A percentile compares a stretch with the other conserved stretches of the same genome.
Evolutionary conservation across 2,797 vertebrate genomes (phyloP).

Genomic region (Micrastur ruficollis): DNA sequence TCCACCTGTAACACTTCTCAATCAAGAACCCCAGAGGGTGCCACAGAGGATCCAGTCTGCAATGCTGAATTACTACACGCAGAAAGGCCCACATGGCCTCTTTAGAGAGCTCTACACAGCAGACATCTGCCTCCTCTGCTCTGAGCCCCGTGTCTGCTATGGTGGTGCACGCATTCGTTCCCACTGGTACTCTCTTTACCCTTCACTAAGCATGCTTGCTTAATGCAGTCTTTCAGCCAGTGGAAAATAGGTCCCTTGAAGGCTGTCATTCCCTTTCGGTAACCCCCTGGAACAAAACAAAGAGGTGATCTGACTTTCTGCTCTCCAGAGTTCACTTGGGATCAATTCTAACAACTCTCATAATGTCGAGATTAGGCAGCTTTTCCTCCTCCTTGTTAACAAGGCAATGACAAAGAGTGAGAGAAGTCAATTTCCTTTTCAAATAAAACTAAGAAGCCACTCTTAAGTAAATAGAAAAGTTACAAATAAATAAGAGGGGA

Average conservation of each 20-base stretch:
- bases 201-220: constrained; percentile 70
- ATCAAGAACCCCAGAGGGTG: not conserved
- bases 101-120: constrained; percentile 41
- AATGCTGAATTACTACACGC: not conserved
- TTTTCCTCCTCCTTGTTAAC: constrained; percentile 70
- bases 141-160: not conserved
- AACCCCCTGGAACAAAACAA: constrained; percentile 67
- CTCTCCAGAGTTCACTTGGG: constrained; percentile 70
- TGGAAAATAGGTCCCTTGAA: constrained; percentile 72
- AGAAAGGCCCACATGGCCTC: not conserved
- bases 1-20: not conserved
- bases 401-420: constrained; percentile 59
- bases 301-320: constrained; percentile 70
- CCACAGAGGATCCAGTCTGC: not conserved
- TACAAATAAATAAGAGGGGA: not conserved
- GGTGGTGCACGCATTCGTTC: not conserved
- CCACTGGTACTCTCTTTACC: constrained; percentile 65
- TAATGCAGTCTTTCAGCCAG: constrained; percentile 71
- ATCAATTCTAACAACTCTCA: constrained; percentile 72
- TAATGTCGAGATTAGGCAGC: constrained; percentile 69
- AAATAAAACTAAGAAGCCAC: constrained; percentile 46
- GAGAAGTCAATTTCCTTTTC: constrained; percentile 62
- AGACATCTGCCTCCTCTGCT: constrained; percentile 42
- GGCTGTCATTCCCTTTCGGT: constrained; percentile 69
- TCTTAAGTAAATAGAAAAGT: constrained; percentile 18